Conservation (phyloP, 2,797 vertebrate species). For the Muscicapa comitata region DNA sequence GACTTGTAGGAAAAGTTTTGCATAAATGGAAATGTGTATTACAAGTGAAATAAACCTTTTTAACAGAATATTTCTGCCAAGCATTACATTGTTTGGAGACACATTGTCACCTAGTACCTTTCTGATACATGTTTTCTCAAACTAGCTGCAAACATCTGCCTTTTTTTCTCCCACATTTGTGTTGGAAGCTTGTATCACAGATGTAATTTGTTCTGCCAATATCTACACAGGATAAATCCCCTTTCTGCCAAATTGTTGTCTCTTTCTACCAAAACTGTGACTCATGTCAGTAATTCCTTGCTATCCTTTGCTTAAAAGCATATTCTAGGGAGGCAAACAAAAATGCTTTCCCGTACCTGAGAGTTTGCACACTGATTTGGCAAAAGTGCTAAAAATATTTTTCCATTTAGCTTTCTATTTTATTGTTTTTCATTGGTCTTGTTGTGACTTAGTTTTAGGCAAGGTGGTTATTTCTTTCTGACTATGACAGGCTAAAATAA, state of each 20-base stretch:
- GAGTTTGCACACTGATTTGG: neutral
- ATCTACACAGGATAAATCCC: neutral
- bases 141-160: neutral
- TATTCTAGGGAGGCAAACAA: neutral
- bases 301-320: neutral
- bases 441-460: neutral
- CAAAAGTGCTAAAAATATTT: neutral
- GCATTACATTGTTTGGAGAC: neutral
- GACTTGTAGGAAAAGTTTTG: neutral
- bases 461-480: neutral
- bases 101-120: neutral
- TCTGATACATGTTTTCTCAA: neutral
- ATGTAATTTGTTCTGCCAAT: neutral
- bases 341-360: neutral
- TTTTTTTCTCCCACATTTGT: accelerated
- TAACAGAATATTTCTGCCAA: neutral
- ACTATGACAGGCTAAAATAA: neutral
- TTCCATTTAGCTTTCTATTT: neutral
- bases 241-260: neutral
- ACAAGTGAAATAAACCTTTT: neutral
- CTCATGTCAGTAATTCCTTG: neutral
- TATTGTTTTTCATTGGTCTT: neutral
- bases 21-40: neutral
- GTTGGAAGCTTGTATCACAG: neutral
- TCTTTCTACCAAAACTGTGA: neutral